Percentiles rank a stretch among this genome's conserved stretches.
Conservation (phyloP, 2,888 invertebrate genomes). For the Pyrgus malvae region DNA sequence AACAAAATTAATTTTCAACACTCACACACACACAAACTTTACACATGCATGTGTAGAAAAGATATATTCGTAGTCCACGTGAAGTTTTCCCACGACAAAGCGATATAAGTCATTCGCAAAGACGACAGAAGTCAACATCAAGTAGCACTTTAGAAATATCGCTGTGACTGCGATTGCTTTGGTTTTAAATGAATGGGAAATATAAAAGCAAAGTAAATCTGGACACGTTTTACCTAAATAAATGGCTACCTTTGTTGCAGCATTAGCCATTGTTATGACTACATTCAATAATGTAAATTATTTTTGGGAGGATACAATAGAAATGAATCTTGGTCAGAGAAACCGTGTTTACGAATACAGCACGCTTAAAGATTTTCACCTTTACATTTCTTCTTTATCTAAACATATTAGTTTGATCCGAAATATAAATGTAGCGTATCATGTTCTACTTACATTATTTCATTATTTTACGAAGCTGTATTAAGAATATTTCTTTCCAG, state of each 20-base stretch:
- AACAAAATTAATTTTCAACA: too few species aligned
- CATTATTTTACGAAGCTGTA: not conserved
- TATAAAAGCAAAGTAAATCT: constrained; percentile 6
- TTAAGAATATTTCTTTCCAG: not conserved
- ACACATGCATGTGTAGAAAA: constrained; percentile 9
- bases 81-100: constrained; percentile 16
- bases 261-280: constrained; percentile 25
- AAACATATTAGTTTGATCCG: not conserved
- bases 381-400: constrained; percentile 7
- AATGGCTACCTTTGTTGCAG: constrained; percentile 21
- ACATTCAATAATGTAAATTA: constrained; percentile 18
- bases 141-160: constrained; percentile 11
- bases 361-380: not conserved
- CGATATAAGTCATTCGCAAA: constrained; percentile 8
- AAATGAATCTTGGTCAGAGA: not conserved
- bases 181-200: constrained; percentile 16
- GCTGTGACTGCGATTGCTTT: constrained; percentile 9
- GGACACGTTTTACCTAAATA: not conserved
- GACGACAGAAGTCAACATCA: constrained; percentile 14
- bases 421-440: not conserved
- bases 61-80: not conserved
- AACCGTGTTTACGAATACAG: constrained; percentile 8
- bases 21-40: not conserved
- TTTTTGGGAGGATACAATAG: constrained; percentile 11
- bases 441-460: not conserved